Evolutionary conservation across 2,888 invertebrate genomes (phyloP).

Genomic region (Acanthococcus lagerstroemiae): DNA sequence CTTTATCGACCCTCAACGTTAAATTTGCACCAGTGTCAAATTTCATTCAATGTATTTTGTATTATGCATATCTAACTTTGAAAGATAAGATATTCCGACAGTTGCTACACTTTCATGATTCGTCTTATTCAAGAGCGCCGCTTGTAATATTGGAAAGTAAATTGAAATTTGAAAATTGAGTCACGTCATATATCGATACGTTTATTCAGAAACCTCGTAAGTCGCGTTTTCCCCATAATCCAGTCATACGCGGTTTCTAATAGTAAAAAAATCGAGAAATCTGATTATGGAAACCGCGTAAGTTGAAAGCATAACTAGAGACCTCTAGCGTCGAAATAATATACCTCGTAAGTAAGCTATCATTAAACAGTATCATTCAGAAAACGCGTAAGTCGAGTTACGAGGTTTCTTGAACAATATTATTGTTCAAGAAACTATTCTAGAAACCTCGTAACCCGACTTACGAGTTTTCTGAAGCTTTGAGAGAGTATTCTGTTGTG

Average conservation of each 20-base stretch:
- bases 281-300: background rate
- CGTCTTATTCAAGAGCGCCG: too few relatives aligned
- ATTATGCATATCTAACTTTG: too few relatives aligned
- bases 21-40: too few relatives aligned
- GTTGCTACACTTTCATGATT: too few relatives aligned
- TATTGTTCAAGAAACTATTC: background rate
- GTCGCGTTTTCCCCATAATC: background rate
- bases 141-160: too few relatives aligned
- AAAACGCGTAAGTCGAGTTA: background rate
- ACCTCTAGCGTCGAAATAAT: background rate
- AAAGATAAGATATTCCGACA: too few relatives aligned
- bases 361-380: background rate
- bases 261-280: background rate
- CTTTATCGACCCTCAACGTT: too few relatives aligned
- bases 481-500: background rate
- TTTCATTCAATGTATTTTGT: too few relatives aligned
- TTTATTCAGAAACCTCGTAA: background rate
- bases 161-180: too few relatives aligned
- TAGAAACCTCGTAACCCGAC: background rate
- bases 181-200: background rate
- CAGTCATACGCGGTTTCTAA: background rate
- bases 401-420: background rate
- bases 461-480: background rate
- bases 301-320: background rate
- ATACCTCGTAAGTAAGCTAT: background rate